Conservation (phyloP, 2,888 invertebrate species). For the Leptopilina syphax region DNA sequence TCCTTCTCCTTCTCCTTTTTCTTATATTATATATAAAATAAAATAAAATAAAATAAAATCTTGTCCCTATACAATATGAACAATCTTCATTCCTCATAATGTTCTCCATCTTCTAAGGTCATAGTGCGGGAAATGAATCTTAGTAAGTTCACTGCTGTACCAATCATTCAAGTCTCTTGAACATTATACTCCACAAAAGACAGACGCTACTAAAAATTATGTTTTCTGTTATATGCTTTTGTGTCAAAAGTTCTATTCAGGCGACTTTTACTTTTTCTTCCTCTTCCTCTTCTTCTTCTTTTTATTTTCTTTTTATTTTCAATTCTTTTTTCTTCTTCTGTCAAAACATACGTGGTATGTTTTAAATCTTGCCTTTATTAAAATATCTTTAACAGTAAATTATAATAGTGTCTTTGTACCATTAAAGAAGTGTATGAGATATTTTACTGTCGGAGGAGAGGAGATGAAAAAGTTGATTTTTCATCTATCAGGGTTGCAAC, state of each 20-base stretch:
- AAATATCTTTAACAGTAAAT: too few species aligned
- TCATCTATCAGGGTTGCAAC: too few species aligned
- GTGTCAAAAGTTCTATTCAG: constrained; percentile 2
- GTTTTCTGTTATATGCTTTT: constrained; percentile 7
- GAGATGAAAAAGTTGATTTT: too few species aligned
- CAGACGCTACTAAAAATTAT: constrained; percentile 1
- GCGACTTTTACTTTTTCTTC: neutral
- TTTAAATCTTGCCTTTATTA: too few species aligned
- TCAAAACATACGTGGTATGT: too few species aligned
- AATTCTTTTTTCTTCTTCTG: too few species aligned
- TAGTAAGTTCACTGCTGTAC: constrained; percentile 17
- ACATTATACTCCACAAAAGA: neutral
- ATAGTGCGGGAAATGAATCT: constrained; percentile 27
- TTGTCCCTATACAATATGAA: neutral
- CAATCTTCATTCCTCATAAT: constrained; percentile 11
- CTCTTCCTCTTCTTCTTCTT: too few species aligned
- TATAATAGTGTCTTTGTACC: too few species aligned
- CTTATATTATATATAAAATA: neutral
- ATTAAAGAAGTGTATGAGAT: too few species aligned
- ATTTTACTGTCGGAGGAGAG: too few species aligned
- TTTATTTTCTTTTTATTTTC: too few species aligned
- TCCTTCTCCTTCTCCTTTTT: neutral
- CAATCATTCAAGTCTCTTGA: constrained; percentile 35
- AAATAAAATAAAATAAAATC: neutral
- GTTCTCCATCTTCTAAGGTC: constrained; percentile 13